Percentiles rank a stretch among this genome's conserved stretches.
These are phyloP conservation scores for Irena cyanogastra DNA, from an alignment of 2,113 vertebrate genomes.

Conservation along the genomic window DNA sequence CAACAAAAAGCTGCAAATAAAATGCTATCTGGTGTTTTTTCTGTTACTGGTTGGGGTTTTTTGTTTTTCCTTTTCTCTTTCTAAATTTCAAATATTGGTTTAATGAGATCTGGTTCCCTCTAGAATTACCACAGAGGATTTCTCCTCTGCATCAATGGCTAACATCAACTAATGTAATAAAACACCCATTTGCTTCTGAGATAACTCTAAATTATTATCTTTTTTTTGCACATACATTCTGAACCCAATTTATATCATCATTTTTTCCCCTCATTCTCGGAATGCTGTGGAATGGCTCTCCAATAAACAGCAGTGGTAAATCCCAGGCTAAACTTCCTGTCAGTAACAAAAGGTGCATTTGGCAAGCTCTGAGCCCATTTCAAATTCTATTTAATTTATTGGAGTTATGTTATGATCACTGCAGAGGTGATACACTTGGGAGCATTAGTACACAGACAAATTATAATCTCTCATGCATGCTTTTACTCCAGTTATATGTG, in stretches of 20 bases:
- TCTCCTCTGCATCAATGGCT: neutral
- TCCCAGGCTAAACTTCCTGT: neutral
- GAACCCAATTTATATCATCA: neutral
- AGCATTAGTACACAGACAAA: constrained; percentile 23
- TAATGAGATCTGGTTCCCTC: neutral
- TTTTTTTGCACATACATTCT: neutral
- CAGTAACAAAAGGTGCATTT: neutral
- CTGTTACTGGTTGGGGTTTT: neutral
- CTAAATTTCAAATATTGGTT: neutral
- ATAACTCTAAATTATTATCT: neutral
- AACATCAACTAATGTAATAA: neutral
- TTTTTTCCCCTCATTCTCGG: neutral
- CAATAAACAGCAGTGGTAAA: neutral
- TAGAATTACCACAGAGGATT: constrained; percentile 2
- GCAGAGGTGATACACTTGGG: neutral
- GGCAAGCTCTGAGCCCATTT: neutral
- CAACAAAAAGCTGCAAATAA: neutral
- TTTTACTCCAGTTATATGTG: constrained; percentile 26
- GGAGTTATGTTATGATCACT: neutral
- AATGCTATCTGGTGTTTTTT: neutral
- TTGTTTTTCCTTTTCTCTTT: neutral
- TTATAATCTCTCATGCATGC: constrained; percentile 22
- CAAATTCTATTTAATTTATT: constrained; percentile 23
- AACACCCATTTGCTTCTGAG: neutral
- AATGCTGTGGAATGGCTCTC: neutral